A percentile compares a stretch with the other conserved stretches of the same genome.
These are phyloP conservation scores for Peromyscus nudipes DNA, from an alignment of 2,797 vertebrate species.

Conservation along the genomic window DNA sequence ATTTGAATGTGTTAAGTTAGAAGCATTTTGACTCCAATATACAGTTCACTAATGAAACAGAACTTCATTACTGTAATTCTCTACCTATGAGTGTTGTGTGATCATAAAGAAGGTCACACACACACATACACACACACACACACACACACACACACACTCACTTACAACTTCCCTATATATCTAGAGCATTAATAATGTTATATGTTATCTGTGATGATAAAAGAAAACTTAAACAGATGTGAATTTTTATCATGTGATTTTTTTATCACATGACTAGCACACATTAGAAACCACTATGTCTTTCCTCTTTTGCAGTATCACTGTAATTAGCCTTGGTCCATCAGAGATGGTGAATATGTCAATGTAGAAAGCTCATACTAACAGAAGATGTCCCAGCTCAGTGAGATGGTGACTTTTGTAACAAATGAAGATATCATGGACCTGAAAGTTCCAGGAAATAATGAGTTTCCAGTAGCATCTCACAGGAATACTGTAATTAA, in stretches of 20 bases:
- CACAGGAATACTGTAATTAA: slow-evolving; percentile 79
- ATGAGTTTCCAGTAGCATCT: slow-evolving; percentile 74
- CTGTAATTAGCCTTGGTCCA: neutral
- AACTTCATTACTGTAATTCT: neutral
- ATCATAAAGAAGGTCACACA: neutral
- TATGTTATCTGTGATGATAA: neutral
- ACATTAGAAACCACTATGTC: neutral
- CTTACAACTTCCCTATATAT: neutral
- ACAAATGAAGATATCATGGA: slow-evolving; percentile 63
- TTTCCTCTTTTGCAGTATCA: neutral
- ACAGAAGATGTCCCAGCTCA: slow-evolving; percentile 21
- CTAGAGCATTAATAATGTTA: neutral
- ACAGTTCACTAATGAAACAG: neutral
- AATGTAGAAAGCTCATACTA: slow-evolving; percentile 33
- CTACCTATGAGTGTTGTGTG: neutral
- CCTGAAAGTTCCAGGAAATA: slow-evolving; percentile 75
- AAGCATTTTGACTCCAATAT: neutral
- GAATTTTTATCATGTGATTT: neutral
- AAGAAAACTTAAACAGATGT: neutral
- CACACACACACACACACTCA: neutral
- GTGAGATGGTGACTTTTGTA: slow-evolving; percentile 62
- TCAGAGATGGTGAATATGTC: neutral
- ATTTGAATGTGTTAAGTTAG: neutral
- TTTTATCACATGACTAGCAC: neutral
- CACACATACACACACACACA: neutral